Percentiles rank a stretch among this genome's conserved stretches.
phyloP scores from a whole-genome alignment of 37 sponge, comb jelly and placozoan species.

The Eunapius fragilis region DNA sequence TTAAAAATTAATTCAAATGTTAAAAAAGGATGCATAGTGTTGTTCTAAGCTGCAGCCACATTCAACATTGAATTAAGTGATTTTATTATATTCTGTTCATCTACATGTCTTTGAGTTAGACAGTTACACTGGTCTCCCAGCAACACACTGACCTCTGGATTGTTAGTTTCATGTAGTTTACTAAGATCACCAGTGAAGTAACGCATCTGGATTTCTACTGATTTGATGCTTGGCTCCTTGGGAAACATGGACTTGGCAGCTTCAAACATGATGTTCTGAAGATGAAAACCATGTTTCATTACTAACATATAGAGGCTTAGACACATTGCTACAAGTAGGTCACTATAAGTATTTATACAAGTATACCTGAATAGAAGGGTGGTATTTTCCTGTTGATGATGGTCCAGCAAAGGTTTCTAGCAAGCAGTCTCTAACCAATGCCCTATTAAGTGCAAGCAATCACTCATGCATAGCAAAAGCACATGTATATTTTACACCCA shows the following conservation, averaged over 20 bases:
- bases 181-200: slow-evolving; percentile 57
- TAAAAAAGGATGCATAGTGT: too few relatives aligned
- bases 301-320: background rate
- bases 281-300: background rate
- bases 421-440: background rate
- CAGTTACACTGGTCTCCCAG: too few relatives aligned
- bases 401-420: slow-evolving; percentile 63
- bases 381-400: slow-evolving; percentile 41
- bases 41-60: too few relatives aligned
- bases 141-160: slow-evolving; percentile 23
- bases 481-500: too few relatives aligned
- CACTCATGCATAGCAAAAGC: background rate
- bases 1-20: too few relatives aligned
- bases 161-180: slow-evolving; percentile 37
- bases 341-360: too few relatives aligned
- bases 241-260: slow-evolving; percentile 26
- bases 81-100: too few relatives aligned
- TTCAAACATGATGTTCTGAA: slow-evolving; percentile 59
- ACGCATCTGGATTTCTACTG: slow-evolving; percentile 56
- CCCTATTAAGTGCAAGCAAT: background rate
- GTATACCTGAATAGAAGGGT: slow-evolving; percentile 59
- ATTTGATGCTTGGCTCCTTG: slow-evolving; percentile 7
- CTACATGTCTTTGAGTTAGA: too few relatives aligned
- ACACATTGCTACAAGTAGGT: too few relatives aligned
- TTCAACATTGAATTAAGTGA: too few relatives aligned